Base-by-base conservation (phyloP, 37 sponge, comb jelly and placozoan genomes). In the Dysidea cf. avara region DNA sequence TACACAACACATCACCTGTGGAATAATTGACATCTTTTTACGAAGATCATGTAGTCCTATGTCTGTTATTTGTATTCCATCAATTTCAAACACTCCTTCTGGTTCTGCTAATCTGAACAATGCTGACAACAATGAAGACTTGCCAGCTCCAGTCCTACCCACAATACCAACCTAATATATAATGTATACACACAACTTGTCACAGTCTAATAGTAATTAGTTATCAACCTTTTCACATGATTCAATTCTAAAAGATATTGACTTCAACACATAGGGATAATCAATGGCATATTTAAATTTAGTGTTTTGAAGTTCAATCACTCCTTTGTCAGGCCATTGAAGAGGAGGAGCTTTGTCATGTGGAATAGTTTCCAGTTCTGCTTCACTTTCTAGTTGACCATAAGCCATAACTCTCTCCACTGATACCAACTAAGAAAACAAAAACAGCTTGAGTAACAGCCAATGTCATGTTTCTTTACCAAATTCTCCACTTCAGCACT, bases 81-180 rank as follows among this genome's bases (percentile, higher is more conserved):
- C 96, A 46, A 95, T 79, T 20, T 70, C 69, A 39, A 95, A 51
- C 47, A 33, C 50, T 40, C 96, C 96, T 39, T 57, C 72, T 3
- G 96, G 91, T 68, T 90, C 92, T 22, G 88, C 96, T 55, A 95
- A 60, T 69, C 96, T 21, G 78, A 87, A 95, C 51, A 95, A 78
- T 16, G 91, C 82, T 22, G 88, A 62, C 40, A 83, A 63, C 18
- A 95, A 69, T 0, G 96, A 95, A 25, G 92, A 91, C 66, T 95
- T 95, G 30, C 96, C 96, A 55, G 96, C 96, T 30, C 96, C 96
- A 49, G 96, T 95, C 1, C 96, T 71, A 35, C 96, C 96, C 3
- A 95, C 89, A 64, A 95, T 84, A 24, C 96, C 96, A 64, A 95
- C 61, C 92, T 91, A 9, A 12, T 43, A 9, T 12, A 43, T 43